phyloP scores from a whole-genome alignment of 2,888 invertebrate genomes.

The Ophion costatus region DNA sequence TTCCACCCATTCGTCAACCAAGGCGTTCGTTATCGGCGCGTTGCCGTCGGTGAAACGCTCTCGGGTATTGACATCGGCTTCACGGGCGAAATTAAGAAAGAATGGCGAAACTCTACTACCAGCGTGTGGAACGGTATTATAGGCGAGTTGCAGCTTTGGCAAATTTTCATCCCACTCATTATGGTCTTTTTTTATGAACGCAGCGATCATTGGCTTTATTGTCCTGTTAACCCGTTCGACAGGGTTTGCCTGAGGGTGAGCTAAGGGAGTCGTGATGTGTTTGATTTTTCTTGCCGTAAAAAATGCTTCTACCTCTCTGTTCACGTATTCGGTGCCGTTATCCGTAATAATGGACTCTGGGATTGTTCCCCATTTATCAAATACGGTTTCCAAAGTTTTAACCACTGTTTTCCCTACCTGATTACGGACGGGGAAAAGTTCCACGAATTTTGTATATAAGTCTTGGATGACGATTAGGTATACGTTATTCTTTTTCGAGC shows the following conservation, averaged over 20 bases:
- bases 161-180: constrained; percentile 8
- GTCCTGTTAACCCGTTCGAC: constrained; percentile 38
- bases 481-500: not conserved
- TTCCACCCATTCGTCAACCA: not conserved
- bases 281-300: constrained; percentile 14
- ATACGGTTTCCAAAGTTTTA: constrained; percentile 31
- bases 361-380: constrained; percentile 37
- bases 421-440: constrained; percentile 36
- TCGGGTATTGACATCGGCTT: not conserved
- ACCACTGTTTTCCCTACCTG: constrained; percentile 40
- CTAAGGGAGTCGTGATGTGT: constrained; percentile 19
- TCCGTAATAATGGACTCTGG: constrained; percentile 41
- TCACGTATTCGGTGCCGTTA: constrained; percentile 40
- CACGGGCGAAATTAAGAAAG: not conserved
- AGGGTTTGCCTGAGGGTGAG: constrained; percentile 24
- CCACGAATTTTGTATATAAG: constrained; percentile 45
- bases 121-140: constrained; percentile 4
- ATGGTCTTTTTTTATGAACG: constrained; percentile 31
- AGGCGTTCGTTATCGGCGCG: not conserved
- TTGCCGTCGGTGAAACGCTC: not conserved
- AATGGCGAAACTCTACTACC: constrained; percentile 4
- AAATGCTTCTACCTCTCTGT: constrained; percentile 36
- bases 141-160: constrained; percentile 4
- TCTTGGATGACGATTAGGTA: constrained; percentile 38
- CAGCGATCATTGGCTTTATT: constrained; percentile 39